phyloP scores from a whole-genome alignment of 2,888 invertebrate species.

The Leptinotarsa juncta region DNA sequence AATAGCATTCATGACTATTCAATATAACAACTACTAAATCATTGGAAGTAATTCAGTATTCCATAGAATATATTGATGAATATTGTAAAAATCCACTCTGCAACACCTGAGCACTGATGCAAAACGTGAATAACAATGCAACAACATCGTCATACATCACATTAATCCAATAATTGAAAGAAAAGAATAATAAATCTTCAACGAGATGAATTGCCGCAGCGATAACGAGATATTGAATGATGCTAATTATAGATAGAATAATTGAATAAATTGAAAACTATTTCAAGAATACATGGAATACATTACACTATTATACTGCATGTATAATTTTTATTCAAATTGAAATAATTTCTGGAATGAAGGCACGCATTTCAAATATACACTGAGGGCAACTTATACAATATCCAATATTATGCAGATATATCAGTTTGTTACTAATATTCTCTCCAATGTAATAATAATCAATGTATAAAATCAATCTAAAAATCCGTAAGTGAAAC shows the following conservation, averaged over 20 bases:
- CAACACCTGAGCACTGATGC: background rate
- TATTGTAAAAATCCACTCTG: background rate
- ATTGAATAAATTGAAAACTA: background rate
- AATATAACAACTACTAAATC: background rate
- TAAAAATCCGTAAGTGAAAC: too few relatives aligned
- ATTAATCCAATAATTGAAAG: background rate
- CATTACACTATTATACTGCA: too few relatives aligned
- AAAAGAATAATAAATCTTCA: background rate
- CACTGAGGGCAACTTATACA: too few relatives aligned
- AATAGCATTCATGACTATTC: background rate
- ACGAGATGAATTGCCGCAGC: background rate
- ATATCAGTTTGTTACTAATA: too few relatives aligned
- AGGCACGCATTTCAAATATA: too few relatives aligned
- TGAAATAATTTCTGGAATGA: too few relatives aligned
- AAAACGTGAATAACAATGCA: constrained; percentile 2
- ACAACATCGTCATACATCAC: background rate
- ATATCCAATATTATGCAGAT: too few relatives aligned
- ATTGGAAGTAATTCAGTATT: background rate
- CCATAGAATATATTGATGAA: background rate
- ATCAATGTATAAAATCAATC: too few relatives aligned
- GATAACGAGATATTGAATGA: background rate
- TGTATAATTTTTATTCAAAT: too few relatives aligned
- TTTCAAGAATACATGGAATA: too few relatives aligned
- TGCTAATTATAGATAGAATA: background rate
- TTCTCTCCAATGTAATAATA: too few relatives aligned